Evolutionary conservation across 2,888 invertebrate species (phyloP).

Genomic region (Harmothoe impar): DNA sequence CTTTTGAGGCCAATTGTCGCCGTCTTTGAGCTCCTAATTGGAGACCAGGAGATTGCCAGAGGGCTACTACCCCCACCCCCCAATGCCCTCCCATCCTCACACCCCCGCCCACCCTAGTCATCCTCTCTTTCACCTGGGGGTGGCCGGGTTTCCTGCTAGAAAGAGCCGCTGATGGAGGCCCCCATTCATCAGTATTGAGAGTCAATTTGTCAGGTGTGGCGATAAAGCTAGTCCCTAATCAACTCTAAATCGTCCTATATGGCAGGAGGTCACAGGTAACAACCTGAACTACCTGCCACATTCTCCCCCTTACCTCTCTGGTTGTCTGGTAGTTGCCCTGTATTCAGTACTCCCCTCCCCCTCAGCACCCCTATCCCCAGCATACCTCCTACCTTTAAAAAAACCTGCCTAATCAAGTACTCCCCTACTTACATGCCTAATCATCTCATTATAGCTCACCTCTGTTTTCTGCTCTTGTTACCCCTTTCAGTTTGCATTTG

Average conservation of each 20-base stretch:
- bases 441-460: background rate
- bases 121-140: background rate
- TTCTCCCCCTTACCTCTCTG: background rate
- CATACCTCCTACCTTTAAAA: background rate
- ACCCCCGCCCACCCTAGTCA: background rate
- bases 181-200: conserved; percentile 47
- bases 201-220: conserved; percentile 45
- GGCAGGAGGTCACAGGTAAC: conserved; percentile 10
- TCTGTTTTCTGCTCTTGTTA: conserved; percentile 22
- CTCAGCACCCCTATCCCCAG: background rate
- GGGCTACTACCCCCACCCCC: background rate
- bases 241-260: conserved; percentile 52
- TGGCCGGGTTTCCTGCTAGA: background rate
- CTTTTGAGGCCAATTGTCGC: background rate
- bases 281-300: background rate
- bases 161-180: background rate
- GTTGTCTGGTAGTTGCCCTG: background rate
- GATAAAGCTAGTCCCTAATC: conserved; percentile 47
- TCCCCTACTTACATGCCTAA: conserved; percentile 2
- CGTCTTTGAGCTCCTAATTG: conserved; percentile 33
- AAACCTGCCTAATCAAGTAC: background rate
- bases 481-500: conserved; percentile 9
- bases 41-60: background rate
- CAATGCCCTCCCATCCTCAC: background rate
- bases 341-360: background rate